Conservation (phyloP, 1,140 invertebrate species). For the Pomacea maculata region DNA sequence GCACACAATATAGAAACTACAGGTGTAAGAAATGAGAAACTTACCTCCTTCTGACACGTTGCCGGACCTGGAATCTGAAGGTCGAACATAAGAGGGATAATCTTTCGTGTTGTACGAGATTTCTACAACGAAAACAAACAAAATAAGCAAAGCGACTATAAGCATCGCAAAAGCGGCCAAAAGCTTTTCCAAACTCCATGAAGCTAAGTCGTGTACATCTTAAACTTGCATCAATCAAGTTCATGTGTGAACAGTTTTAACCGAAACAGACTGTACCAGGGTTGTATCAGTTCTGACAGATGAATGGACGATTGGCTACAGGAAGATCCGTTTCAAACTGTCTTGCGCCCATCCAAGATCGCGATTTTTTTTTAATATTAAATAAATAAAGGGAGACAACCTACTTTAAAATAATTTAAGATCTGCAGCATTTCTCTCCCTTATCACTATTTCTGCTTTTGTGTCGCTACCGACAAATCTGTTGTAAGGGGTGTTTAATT, state of each 20-base stretch:
- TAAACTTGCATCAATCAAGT: no score
- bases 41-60: slow-evolving; percentile 15
- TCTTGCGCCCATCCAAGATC: background rate
- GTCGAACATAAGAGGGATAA: slow-evolving; percentile 18
- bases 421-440: background rate
- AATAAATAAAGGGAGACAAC: background rate
- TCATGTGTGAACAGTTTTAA: background rate
- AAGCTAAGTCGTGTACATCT: no score
- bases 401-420: background rate
- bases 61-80: slow-evolving; percentile 20
- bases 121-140: slow-evolving; percentile 16
- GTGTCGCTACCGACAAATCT: background rate
- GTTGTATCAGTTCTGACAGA: background rate
- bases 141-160: slow-evolving; percentile 1
- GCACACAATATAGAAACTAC: no score
- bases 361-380: background rate
- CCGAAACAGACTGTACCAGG: background rate
- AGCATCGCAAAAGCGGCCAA: background rate
- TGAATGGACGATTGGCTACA: background rate
- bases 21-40: background rate
- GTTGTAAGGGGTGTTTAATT: no score
- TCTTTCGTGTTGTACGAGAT: slow-evolving; percentile 5
- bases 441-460: background rate
- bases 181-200: no score
- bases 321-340: background rate